Evolutionary conservation across 2,113 vertebrate species (phyloP).

Genomic region (Chelonoidis abingdonii): DNA sequence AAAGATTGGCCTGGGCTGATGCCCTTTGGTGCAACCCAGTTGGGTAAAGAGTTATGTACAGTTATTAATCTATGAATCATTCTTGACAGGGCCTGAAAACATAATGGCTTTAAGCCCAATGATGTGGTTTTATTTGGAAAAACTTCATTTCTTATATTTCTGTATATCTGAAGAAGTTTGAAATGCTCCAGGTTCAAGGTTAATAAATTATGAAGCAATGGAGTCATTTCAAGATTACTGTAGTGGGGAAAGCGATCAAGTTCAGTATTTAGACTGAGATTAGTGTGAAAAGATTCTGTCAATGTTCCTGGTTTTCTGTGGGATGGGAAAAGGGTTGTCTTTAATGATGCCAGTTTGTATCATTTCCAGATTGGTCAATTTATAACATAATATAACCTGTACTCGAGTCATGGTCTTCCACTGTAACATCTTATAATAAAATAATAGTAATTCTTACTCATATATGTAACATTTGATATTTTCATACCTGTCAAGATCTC

Average conservation of each 20-base stretch:
- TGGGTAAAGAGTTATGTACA: background rate
- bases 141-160: background rate
- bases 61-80: background rate
- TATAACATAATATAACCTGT: background rate
- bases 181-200: background rate
- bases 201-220: conserved; percentile 38
- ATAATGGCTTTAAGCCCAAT: background rate
- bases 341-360: background rate
- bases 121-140: background rate
- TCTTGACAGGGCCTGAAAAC: background rate
- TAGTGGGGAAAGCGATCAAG: background rate
- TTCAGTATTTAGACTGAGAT: background rate
- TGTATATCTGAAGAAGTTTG: background rate
- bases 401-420: background rate
- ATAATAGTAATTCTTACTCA: background rate
- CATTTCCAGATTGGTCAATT: background rate
- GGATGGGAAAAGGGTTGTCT: background rate
- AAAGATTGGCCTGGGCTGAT: background rate
- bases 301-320: background rate
- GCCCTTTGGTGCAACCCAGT: background rate
- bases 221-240: conserved; percentile 10
- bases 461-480: background rate
- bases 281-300: background rate
- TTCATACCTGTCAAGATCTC: background rate
- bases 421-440: background rate